A percentile compares a stretch with the other conserved stretches of the same genome.
phyloP scores from a whole-genome alignment of 1,140 invertebrate species.

The Drosophila guanche region DNA sequence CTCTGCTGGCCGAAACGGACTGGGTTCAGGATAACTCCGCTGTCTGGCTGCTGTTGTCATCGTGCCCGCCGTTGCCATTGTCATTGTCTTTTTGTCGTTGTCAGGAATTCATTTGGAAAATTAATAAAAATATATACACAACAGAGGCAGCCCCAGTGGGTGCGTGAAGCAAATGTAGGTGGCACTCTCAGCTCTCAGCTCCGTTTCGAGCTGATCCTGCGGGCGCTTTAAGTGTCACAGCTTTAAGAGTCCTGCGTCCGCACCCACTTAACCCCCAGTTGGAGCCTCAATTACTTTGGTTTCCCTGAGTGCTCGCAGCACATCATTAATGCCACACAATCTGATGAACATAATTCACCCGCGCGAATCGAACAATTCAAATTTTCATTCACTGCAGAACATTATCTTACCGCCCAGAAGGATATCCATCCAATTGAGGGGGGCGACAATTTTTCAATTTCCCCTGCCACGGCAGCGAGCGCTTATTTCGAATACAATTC shows the following conservation, averaged over 20 bases:
- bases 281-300: constrained; percentile 31
- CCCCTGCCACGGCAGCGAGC: constrained; percentile 23
- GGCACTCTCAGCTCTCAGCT: no score
- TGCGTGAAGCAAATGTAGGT: not conserved
- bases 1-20: not conserved
- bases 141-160: constrained; percentile 6
- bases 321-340: constrained; percentile 76
- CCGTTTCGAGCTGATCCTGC: constrained; percentile 9
- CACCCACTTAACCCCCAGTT: not conserved
- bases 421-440: constrained; percentile 53
- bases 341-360: constrained; percentile 63
- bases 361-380: constrained; percentile 57
- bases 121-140: constrained; percentile 72
- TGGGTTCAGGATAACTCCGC: constrained; percentile 39
- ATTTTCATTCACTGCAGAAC: constrained; percentile 32
- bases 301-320: constrained; percentile 29
- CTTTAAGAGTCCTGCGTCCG: not conserved
- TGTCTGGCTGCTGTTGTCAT: constrained; percentile 27
- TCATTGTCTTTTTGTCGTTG: constrained; percentile 59
- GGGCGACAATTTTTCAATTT: constrained; percentile 73
- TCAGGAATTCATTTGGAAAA: constrained; percentile 80
- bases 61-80: constrained; percentile 31
- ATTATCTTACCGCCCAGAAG: constrained; percentile 10
- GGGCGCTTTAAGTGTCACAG: constrained; percentile 28
- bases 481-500: constrained; percentile 79